phyloP scores from a whole-genome alignment of 2,113 vertebrate species.

The Nothobranchius furzeri region DNA sequence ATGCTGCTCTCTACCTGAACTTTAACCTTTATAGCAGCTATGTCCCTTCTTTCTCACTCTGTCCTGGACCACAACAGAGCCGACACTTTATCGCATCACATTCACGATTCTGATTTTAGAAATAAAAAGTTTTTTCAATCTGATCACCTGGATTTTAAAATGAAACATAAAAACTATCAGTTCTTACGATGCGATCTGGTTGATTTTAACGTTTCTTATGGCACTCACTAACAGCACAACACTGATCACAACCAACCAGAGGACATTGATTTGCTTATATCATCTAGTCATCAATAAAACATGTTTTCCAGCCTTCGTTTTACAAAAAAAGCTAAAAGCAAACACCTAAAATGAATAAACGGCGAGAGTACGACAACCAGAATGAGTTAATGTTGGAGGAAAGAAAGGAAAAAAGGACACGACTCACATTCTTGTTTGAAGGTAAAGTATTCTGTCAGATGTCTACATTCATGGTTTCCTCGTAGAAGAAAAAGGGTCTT shows the following conservation, averaged over 20 bases:
- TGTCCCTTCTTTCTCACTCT: neutral
- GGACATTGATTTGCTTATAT: neutral
- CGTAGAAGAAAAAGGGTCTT: constrained; percentile 85
- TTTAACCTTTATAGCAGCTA: too few species aligned
- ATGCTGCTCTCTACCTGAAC: too few species aligned
- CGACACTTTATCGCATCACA: too few species aligned
- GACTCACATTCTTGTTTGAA: constrained; percentile 89
- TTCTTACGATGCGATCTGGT: neutral
- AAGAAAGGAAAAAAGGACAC: neutral
- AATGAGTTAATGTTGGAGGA: neutral
- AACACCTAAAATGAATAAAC: constrained; percentile 7
- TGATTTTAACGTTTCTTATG: neutral
- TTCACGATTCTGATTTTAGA: neutral
- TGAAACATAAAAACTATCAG: neutral
- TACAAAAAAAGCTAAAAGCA: neutral
- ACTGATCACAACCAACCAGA: neutral
- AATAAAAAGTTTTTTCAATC: neutral
- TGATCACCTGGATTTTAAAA: neutral
- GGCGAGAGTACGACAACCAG: neutral
- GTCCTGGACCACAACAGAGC: neutral
- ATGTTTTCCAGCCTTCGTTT: neutral
- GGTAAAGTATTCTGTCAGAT: constrained; percentile 87
- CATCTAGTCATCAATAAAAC: neutral
- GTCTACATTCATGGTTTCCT: constrained; percentile 88
- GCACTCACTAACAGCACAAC: neutral